Evolutionary conservation across 92 coral and sea anemone species (phyloP).

Genomic region (Heliopora coerulea): DNA sequence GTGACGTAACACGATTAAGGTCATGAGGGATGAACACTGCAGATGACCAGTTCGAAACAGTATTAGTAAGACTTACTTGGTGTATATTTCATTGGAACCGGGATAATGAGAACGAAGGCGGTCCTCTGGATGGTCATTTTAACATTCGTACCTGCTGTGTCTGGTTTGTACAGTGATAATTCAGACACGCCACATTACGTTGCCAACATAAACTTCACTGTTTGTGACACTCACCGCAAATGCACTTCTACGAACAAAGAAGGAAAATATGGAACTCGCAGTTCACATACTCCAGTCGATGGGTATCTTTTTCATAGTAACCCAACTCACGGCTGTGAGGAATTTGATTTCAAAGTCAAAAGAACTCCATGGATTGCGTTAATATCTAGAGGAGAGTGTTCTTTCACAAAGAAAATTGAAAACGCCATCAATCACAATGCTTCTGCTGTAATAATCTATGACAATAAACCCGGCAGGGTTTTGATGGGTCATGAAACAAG

Average conservation of each 20-base stretch:
- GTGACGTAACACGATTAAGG: not conserved
- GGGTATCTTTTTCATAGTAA: conserved; percentile 77
- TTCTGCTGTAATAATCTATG: conserved; percentile 77
- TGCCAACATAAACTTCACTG: conserved; percentile 35
- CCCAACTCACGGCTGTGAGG: conserved; percentile 67
- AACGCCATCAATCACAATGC: conserved; percentile 91
- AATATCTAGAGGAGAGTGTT: conserved; percentile 75
- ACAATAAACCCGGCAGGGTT: conserved; percentile 25
- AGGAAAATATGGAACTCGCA: conserved; percentile 67
- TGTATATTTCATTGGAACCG: not conserved
- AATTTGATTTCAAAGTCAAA: conserved; percentile 59
- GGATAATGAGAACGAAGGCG: not conserved
- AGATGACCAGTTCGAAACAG: not conserved
- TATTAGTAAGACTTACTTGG: not conserved
- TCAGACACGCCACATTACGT: not conserved
- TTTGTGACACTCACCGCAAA: conserved; percentile 1
- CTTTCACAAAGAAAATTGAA: conserved; percentile 66
- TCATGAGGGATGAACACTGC: not conserved
- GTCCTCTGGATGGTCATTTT: not conserved
- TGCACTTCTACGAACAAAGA: conserved; percentile 9
- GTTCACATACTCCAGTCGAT: conserved; percentile 56
- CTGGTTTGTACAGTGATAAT: conserved; percentile 25
- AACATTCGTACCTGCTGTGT: not conserved
- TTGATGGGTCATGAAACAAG: conserved; percentile 58
- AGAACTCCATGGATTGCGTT: conserved; percentile 81